These are phyloP conservation scores for Ephialtes manifestator DNA, from an alignment of 2,888 invertebrate genomes.

Conservation along the genomic window DNA sequence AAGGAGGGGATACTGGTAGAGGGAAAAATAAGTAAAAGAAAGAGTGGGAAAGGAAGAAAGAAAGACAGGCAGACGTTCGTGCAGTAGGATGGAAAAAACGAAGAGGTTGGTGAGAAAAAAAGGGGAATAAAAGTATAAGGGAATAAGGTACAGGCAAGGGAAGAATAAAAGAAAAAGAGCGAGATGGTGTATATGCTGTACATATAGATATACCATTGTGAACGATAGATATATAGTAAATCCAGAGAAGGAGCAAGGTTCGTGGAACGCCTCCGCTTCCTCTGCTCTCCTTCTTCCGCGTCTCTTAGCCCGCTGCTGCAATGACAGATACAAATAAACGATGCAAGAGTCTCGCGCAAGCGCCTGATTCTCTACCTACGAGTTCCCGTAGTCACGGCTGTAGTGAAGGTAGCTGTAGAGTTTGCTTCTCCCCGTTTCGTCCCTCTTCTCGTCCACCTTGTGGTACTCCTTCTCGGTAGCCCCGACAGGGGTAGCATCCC, in stretches of 20 bases:
- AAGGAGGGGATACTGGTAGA: constrained; percentile 59
- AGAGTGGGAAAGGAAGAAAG: constrained; percentile 57
- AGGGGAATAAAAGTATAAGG: constrained; percentile 49
- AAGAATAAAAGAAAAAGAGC: constrained; percentile 52
- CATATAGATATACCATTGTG: constrained; percentile 23
- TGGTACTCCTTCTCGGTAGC: constrained; percentile 57
- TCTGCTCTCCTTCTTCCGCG: constrained; percentile 63
- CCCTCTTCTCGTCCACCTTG: constrained; percentile 67
- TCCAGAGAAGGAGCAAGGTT: constrained; percentile 37
- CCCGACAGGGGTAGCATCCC: constrained; percentile 45
- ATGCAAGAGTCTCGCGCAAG: constrained; percentile 83
- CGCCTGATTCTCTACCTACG: constrained; percentile 74
- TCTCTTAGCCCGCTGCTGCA: constrained; percentile 79
- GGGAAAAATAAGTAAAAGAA: constrained; percentile 68
- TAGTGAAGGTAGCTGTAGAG: constrained; percentile 62
- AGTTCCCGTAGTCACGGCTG: constrained; percentile 36
- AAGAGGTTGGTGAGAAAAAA: constrained; percentile 57
- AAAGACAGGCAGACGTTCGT: constrained; percentile 24
- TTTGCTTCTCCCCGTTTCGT: constrained; percentile 57
- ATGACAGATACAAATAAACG: constrained; percentile 86
- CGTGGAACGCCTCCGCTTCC: constrained; percentile 65
- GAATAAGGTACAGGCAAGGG: constrained; percentile 47
- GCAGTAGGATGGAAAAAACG: constrained; percentile 33
- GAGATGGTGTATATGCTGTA: constrained; percentile 35
- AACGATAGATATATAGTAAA: constrained; percentile 16